A percentile compares a stretch with the other conserved stretches of the same genome.
These are phyloP conservation scores for Polyommatus iphigenia DNA, from an alignment of 2,888 invertebrate genomes.

Conservation along the genomic window DNA sequence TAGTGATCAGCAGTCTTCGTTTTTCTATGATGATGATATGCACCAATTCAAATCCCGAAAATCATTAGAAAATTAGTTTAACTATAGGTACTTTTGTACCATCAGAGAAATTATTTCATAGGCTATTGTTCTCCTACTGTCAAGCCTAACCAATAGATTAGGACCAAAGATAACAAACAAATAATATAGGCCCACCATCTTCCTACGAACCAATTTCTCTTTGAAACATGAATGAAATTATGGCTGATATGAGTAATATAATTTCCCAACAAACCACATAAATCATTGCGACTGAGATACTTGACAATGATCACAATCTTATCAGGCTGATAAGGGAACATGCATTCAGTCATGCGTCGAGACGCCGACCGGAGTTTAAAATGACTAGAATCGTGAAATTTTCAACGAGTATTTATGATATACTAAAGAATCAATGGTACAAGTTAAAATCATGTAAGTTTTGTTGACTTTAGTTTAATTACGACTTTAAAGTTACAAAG, in stretches of 20 bases:
- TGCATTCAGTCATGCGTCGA: constrained; percentile 20
- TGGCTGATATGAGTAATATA: not conserved
- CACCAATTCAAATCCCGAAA: too few relatives aligned
- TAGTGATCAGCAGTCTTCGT: too few relatives aligned
- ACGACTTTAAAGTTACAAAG: not conserved
- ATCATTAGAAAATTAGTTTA: too few relatives aligned
- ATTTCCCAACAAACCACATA: not conserved
- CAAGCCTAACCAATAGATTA: too few relatives aligned
- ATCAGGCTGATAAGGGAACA: constrained; percentile 11
- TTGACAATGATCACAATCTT: constrained; percentile 23
- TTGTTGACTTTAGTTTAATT: not conserved
- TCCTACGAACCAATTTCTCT: too few relatives aligned
- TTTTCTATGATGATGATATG: too few relatives aligned
- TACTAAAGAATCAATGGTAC: constrained; percentile 61
- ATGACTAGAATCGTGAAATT: constrained; percentile 58
- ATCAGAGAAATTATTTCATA: too few relatives aligned
- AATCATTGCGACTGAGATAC: constrained; percentile 3
- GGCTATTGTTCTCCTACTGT: too few relatives aligned
- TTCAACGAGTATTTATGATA: constrained; percentile 52
- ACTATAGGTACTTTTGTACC: too few relatives aligned
- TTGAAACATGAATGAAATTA: too few relatives aligned
- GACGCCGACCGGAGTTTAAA: constrained; percentile 38
- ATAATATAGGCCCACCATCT: too few relatives aligned
- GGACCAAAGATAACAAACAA: too few relatives aligned
- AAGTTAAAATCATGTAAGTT: constrained; percentile 68